Evolutionary conservation across 1,140 invertebrate genomes (phyloP).

Genomic region (Sycophaga agraensis): DNA sequence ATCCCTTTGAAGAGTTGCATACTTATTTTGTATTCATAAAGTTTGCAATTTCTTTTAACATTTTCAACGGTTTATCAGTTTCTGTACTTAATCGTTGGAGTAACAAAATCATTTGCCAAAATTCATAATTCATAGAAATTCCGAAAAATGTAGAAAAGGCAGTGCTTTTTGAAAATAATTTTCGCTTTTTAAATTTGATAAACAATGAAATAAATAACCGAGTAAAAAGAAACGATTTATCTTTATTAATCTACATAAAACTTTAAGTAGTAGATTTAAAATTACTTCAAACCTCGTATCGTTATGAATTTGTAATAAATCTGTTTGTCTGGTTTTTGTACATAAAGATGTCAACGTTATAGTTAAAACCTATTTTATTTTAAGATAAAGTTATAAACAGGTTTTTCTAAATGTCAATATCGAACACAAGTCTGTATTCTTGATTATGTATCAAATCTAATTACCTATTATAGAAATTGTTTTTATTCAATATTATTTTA

Average conservation of each 20-base stretch:
- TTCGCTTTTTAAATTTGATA: conserved; percentile 27
- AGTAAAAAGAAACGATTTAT: conserved; percentile 11
- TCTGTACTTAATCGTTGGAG: conserved; percentile 30
- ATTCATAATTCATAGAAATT: conserved; percentile 7
- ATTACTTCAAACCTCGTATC: too few species aligned
- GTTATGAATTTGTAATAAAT: too few species aligned
- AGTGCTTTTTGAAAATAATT: conserved; percentile 19
- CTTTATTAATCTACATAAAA: not conserved
- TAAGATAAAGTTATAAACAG: too few species aligned
- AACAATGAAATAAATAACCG: conserved; percentile 27
- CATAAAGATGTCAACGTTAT: too few species aligned
- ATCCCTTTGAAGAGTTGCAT: conserved; percentile 27
- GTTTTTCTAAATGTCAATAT: too few species aligned
- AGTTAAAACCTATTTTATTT: too few species aligned
- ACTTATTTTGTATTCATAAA: conserved; percentile 20
- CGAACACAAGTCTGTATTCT: too few species aligned
- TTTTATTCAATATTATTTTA: too few species aligned
- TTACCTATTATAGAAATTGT: too few species aligned
- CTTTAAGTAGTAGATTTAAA: too few species aligned
- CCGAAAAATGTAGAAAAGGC: conserved; percentile 14
- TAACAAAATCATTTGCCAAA: conserved; percentile 13
- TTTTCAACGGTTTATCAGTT: conserved; percentile 28
- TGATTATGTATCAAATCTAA: too few species aligned
- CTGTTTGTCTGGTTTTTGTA: too few species aligned
- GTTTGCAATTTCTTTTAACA: conserved; percentile 28